Base-by-base conservation (phyloP, 92 coral and sea anemone species). In the Parazoanthus darwini region DNA sequence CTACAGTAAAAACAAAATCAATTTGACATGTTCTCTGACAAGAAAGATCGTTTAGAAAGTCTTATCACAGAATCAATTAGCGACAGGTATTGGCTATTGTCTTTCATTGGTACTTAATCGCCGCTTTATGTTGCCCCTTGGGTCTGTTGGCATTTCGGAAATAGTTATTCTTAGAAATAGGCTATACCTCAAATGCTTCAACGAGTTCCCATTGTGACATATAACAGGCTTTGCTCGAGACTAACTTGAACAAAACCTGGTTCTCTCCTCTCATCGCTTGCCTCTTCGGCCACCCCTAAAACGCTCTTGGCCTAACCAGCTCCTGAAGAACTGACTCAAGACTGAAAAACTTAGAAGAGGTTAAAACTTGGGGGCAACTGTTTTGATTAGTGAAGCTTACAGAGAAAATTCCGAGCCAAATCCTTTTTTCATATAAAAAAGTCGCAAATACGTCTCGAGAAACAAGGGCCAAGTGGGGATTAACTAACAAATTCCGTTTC, bases 381-480 rank as follows among this genome's bases (percentile, higher is more conserved):
- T 37, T 54, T 43, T 71, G 13, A 44, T 33, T 56, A 70, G n/a
- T 46, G 78, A 14, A 50, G 78, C 26, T n/a, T 50, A 70, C 2
- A 43, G 79, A 23, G 79, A 18, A 46, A 68, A 23, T 70, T 82
- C 35, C 20, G 74, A 72, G 39, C 63, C 23, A 44, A 46, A 70
- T 70, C 51, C 44, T 23, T 51, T 84, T 70, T 29, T 29, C 13
- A 26, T 14, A 25, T 13, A 43, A 8, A 33, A 76, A 71, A 84
- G 38, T 6, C 68, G 63, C 29, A 56, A 71, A 56, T 37, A 68
- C 39, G 39, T 44, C n/a, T 67, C 16, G 13, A 8, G 23, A 35
- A 83, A 83, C 86, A 71, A 84, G 79, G 51, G 67, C 74, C 48
- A 71, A 84, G 79, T n/a, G 43, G 68, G 87, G 87, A 84, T 84